phyloP scores from a whole-genome alignment of 2,797 vertebrate genomes.

The Dermochelys coriacea region DNA sequence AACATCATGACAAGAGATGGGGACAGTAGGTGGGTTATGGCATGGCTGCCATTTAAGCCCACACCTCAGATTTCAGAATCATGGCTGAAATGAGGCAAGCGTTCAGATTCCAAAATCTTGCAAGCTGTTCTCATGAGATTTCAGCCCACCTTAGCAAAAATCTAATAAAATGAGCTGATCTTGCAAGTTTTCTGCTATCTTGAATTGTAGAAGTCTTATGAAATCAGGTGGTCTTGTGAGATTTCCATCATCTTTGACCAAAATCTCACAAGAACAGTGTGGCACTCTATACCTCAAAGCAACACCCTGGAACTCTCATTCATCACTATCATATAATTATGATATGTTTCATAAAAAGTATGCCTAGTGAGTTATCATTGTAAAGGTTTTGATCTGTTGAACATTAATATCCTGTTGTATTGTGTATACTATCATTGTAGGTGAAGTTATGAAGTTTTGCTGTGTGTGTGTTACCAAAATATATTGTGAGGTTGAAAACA shows the following conservation, averaged over 20 bases:
- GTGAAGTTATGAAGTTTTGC: too few relatives aligned
- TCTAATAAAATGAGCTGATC: not conserved
- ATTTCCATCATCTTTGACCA: not conserved
- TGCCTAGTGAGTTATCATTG: too few relatives aligned
- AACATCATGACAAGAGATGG: not conserved
- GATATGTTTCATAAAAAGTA: too few relatives aligned
- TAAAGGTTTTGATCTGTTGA: too few relatives aligned
- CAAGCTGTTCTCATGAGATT: not conserved
- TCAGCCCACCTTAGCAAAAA: conserved; percentile 35
- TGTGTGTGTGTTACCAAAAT: too few relatives aligned
- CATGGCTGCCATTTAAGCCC: not conserved
- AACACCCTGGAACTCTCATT: too few relatives aligned
- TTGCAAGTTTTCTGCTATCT: not conserved
- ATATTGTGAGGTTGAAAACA: too few relatives aligned
- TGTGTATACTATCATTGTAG: too few relatives aligned
- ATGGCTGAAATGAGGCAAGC: conserved; percentile 1
- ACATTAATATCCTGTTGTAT: too few relatives aligned
- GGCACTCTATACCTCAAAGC: too few relatives aligned
- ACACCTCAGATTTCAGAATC: not conserved
- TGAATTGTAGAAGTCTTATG: conserved; percentile 21
- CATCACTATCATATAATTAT: too few relatives aligned
- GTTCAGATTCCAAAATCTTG: conserved; percentile 1
- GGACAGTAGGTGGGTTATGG: not conserved
- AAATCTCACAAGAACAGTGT: not conserved
- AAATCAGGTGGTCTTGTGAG: conserved; percentile 9